Percentiles rank a stretch among this genome's conserved stretches.
These are phyloP conservation scores for Drosophila atripex DNA, from an alignment of 2,888 invertebrate species.

Conservation along the genomic window DNA sequence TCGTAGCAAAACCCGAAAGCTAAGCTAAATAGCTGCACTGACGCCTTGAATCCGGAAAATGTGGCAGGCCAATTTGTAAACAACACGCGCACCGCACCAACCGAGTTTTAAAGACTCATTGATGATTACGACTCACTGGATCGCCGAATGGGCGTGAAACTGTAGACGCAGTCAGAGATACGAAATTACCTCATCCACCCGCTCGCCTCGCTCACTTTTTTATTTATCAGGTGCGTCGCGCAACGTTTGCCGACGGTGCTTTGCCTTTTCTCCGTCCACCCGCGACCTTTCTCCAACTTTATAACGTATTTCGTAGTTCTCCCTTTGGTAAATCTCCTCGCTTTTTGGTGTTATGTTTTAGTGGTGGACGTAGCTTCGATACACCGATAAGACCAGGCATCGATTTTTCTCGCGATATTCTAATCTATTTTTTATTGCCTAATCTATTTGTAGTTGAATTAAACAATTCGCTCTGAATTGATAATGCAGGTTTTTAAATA, in stretches of 20 bases:
- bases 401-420: background rate
- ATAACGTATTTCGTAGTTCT: slow-evolving; percentile 20
- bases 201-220: slow-evolving; percentile 39
- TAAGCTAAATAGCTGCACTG: slow-evolving; percentile 41
- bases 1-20: slow-evolving; percentile 37
- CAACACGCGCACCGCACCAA: slow-evolving; percentile 71
- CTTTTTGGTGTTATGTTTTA: slow-evolving; percentile 13
- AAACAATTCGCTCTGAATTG: background rate
- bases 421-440: too few species aligned
- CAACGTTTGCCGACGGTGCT: slow-evolving; percentile 15
- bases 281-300: slow-evolving; percentile 18
- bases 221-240: slow-evolving; percentile 45
- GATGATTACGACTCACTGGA: slow-evolving; percentile 69
- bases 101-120: slow-evolving; percentile 56
- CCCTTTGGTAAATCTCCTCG: slow-evolving; percentile 29
- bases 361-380: background rate
- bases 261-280: slow-evolving; percentile 17
- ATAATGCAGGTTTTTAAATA: background rate
- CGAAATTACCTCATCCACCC: slow-evolving; percentile 73
- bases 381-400: background rate
- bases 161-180: slow-evolving; percentile 68
- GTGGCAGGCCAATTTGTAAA: slow-evolving; percentile 61
- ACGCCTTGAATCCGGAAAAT: slow-evolving; percentile 43
- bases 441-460: too few species aligned
- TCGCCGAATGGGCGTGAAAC: slow-evolving; percentile 62